phyloP scores from a whole-genome alignment of 2,888 invertebrate genomes.

The Coenonympha arcania region DNA sequence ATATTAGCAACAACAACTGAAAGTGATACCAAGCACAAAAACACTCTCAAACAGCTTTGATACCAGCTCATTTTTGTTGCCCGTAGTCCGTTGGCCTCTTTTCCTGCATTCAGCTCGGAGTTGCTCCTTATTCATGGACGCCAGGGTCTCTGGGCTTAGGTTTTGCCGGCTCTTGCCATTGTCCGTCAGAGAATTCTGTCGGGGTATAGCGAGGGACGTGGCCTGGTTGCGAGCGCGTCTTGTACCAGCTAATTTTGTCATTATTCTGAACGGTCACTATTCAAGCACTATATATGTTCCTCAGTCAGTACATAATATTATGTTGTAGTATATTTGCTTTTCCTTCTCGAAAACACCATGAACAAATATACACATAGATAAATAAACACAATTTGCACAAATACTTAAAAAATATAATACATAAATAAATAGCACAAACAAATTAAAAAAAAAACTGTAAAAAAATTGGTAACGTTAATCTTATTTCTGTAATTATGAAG shows the following conservation, averaged over 20 bases:
- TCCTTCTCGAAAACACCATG: slow-evolving; percentile 19
- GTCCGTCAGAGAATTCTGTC: slow-evolving; percentile 62
- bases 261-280: slow-evolving; percentile 30
- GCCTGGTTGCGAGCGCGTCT: slow-evolving; percentile 65
- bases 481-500: neutral
- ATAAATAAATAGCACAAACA: neutral
- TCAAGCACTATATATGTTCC: slow-evolving; percentile 28
- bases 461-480: neutral
- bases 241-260: slow-evolving; percentile 54
- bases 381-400: slow-evolving; percentile 9
- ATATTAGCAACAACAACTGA: slow-evolving; percentile 15
- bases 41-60: slow-evolving; percentile 60
- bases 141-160: slow-evolving; percentile 68
- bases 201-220: slow-evolving; percentile 54
- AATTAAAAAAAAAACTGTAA: neutral
- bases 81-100: slow-evolving; percentile 79
- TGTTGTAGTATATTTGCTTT: slow-evolving; percentile 18
- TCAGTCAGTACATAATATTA: slow-evolving; percentile 24
- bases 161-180: slow-evolving; percentile 62
- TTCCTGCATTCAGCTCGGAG: slow-evolving; percentile 79
- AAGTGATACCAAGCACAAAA: slow-evolving; percentile 35
- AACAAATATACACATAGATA: slow-evolving; percentile 8
- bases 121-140: slow-evolving; percentile 79
- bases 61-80: slow-evolving; percentile 83
- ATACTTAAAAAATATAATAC: neutral